These are phyloP conservation scores for Dicranocentrus wangi DNA, from an alignment of 2,888 invertebrate species.

Conservation along the genomic window DNA sequence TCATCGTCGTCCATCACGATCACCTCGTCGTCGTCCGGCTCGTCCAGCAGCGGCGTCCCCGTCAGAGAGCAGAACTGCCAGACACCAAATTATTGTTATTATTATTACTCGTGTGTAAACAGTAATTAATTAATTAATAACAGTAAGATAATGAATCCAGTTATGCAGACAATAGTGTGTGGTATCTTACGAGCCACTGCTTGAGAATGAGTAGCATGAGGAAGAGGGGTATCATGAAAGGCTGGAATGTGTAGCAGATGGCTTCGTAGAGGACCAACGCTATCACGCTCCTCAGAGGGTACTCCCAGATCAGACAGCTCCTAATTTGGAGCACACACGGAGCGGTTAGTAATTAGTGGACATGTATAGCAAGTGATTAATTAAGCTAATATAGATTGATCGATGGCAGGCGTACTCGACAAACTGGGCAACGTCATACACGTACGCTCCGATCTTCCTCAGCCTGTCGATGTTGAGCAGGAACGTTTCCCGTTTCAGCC, in stretches of 20 bases:
- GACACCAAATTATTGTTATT: background rate
- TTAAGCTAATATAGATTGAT: too few species aligned
- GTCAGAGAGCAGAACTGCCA: conserved; percentile 75
- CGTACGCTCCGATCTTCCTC: conserved; percentile 89
- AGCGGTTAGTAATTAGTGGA: background rate
- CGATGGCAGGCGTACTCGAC: conserved; percentile 84
- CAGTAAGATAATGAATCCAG: too few species aligned
- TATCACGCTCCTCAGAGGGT: conserved; percentile 85
- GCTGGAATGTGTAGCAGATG: conserved; percentile 93
- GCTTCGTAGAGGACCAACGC: conserved; percentile 90
- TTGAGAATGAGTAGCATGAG: conserved; percentile 87
- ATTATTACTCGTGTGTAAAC: background rate
- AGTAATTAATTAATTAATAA: background rate
- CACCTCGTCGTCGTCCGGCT: conserved; percentile 74
- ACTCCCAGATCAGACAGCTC: conserved; percentile 98
- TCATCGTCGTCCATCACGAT: conserved; percentile 82
- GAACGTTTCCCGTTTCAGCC: conserved; percentile 96
- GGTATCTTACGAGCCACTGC: conserved; percentile 81
- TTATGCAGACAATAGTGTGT: too few species aligned
- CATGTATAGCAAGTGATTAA: too few species aligned
- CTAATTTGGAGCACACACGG: conserved; percentile 76
- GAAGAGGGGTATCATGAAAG: conserved; percentile 93
- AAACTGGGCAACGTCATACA: conserved; percentile 91
- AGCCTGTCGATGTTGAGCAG: conserved; percentile 93
- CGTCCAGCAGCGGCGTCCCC: conserved; percentile 71